Percentiles rank a stretch among this genome's conserved stretches.
Conservation (phyloP, 2,113 vertebrate genomes). For the Calidris pugnax region DNA sequence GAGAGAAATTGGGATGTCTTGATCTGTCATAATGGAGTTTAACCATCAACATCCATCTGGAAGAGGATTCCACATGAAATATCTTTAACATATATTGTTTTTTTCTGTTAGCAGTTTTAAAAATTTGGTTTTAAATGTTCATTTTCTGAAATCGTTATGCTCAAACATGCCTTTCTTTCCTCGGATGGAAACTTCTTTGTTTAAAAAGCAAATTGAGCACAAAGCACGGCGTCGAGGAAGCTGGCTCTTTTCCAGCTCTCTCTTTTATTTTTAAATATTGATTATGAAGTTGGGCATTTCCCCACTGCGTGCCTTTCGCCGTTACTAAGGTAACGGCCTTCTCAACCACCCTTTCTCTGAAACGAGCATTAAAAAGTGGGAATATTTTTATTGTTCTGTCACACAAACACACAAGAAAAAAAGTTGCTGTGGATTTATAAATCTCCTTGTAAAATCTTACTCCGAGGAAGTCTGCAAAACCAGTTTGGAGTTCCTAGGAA, state of each 20-base stretch:
- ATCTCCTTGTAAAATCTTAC: not conserved
- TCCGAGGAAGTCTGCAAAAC: not conserved
- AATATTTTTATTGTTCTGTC: not conserved
- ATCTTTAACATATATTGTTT: not conserved
- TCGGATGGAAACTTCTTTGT: not conserved
- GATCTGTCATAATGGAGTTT: not conserved
- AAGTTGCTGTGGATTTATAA: not conserved
- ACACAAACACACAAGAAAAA: not conserved
- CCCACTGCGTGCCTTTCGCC: conserved; percentile 64
- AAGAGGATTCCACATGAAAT: not conserved
- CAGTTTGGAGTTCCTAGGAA: not conserved
- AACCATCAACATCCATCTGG: not conserved
- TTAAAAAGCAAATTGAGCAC: not conserved
- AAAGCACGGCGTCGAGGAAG: not conserved
- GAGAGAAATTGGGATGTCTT: not conserved
- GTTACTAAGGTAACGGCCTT: conserved; percentile 47
- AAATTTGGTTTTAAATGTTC: not conserved
- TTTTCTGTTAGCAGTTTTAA: conserved; percentile 27
- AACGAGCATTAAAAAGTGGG: not conserved
- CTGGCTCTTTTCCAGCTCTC: not conserved
- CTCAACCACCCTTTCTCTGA: not conserved
- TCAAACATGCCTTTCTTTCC: not conserved
- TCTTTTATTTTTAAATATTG: conserved; percentile 30
- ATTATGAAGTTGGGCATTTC: not conserved
- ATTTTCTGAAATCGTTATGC: not conserved